These are phyloP conservation scores for Eulemur albifrons DNA, from an alignment of 2,797 vertebrate species.

Conservation along the genomic window DNA sequence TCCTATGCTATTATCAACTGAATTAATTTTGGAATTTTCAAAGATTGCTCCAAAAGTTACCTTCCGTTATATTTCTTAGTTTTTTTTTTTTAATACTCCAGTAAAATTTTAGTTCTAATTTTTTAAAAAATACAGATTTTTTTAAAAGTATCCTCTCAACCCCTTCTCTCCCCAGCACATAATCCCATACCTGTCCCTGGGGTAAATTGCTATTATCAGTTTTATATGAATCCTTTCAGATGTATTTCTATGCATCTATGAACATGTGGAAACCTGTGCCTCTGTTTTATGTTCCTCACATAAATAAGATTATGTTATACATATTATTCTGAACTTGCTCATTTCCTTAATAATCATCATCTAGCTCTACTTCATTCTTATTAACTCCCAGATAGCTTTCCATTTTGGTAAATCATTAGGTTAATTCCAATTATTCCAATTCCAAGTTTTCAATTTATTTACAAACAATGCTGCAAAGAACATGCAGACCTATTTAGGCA, in stretches of 20 bases:
- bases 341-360: not conserved
- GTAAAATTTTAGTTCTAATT: not conserved
- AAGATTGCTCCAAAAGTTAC: not conserved
- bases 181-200: not conserved
- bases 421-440: not conserved
- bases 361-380: not conserved
- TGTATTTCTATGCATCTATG: not conserved
- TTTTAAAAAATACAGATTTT: not conserved
- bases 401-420: not conserved
- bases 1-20: not conserved
- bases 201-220: not conserved
- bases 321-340: not conserved
- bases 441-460: not conserved
- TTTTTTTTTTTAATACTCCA: not conserved
- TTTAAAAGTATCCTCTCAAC: not conserved
- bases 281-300: not conserved
- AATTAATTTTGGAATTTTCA: not conserved
- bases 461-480: not conserved
- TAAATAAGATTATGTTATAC: not conserved
- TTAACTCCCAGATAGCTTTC: not conserved
- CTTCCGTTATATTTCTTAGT: not conserved
- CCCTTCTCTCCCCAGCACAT: not conserved
- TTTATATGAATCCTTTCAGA: not conserved
- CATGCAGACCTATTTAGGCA: not conserved
- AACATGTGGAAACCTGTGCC: not conserved